Evolutionary conservation across 2,797 vertebrate species (phyloP).

Genomic region (Pelodytes ibericus): DNA sequence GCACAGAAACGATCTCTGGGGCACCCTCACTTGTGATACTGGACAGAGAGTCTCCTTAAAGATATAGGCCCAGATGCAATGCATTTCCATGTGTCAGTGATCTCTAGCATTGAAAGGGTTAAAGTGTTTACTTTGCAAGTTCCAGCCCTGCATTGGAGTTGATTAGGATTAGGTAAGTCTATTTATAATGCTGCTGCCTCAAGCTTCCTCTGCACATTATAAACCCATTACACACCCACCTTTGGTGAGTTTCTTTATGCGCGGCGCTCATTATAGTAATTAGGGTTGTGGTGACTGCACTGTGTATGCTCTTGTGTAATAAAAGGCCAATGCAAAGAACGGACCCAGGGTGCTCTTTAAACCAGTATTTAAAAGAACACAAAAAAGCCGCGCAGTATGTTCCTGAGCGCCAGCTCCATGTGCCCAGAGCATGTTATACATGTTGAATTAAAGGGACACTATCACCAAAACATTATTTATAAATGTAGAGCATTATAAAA

Average conservation of each 20-base stretch:
- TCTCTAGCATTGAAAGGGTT: not conserved
- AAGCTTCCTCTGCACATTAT: slow-evolving; percentile 29
- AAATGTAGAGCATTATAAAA: no score
- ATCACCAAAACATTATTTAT: not conserved
- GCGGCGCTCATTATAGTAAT: slow-evolving; percentile 39
- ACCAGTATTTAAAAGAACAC: slow-evolving; percentile 3
- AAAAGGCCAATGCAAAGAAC: slow-evolving; percentile 18
- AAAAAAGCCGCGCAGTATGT: not conserved
- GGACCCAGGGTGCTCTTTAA: slow-evolving; percentile 4
- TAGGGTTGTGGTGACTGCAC: slow-evolving; percentile 3
- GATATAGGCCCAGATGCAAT: no score
- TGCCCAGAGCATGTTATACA: not conserved
- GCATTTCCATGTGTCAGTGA: no score
- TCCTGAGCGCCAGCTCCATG: not conserved
- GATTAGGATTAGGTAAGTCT: slow-evolving; percentile 33
- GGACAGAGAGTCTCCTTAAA: no score
- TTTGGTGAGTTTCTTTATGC: slow-evolving; percentile 22
- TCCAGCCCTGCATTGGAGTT: not conserved
- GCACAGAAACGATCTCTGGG: no score
- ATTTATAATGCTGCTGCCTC: slow-evolving; percentile 31
- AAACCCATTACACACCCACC: slow-evolving; percentile 48
- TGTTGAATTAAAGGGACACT: not conserved
- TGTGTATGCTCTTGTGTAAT: slow-evolving; percentile 17
- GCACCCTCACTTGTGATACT: no score
- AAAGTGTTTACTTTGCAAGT: not conserved